Percentiles rank a stretch among this genome's conserved stretches.
phyloP scores from a whole-genome alignment of 2,888 invertebrate genomes.

The Lithosia quadra region DNA sequence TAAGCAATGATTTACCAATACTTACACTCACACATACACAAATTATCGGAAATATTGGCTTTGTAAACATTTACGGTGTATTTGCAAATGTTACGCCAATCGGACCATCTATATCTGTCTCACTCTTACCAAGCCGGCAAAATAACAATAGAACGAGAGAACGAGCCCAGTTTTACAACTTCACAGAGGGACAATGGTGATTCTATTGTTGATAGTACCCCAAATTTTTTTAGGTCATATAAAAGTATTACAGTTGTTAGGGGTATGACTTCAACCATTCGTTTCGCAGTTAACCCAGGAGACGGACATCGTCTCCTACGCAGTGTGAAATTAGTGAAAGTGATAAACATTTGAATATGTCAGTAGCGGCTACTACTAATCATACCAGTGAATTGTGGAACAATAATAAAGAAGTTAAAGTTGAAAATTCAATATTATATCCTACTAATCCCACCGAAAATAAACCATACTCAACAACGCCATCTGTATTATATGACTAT shows the following conservation, averaged over 20 bases:
- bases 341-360: slow-evolving; percentile 64
- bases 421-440: slow-evolving; percentile 68
- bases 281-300: slow-evolving; percentile 80
- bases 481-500: slow-evolving; percentile 65
- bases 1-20: slow-evolving; percentile 73
- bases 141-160: slow-evolving; percentile 64
- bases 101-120: slow-evolving; percentile 64
- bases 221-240: slow-evolving; percentile 86
- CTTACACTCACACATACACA: slow-evolving; percentile 65
- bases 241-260: slow-evolving; percentile 85
- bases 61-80: slow-evolving; percentile 84
- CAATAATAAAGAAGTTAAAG: slow-evolving; percentile 69
- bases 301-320: slow-evolving; percentile 77
- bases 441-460: slow-evolving; percentile 66
- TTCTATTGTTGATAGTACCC: slow-evolving; percentile 86
- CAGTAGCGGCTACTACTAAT: slow-evolving; percentile 72
- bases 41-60: slow-evolving; percentile 83
- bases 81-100: slow-evolving; percentile 79
- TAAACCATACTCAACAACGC: slow-evolving; percentile 65
- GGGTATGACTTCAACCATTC: slow-evolving; percentile 83
- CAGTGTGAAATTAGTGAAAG: slow-evolving; percentile 65
- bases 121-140: slow-evolving; percentile 55
- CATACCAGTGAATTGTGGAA: slow-evolving; percentile 81
- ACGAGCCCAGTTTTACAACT: slow-evolving; percentile 76
- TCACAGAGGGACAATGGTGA: slow-evolving; percentile 82